phyloP scores from a whole-genome alignment of 2,797 vertebrate genomes.

The Myotis myotis region DNA sequence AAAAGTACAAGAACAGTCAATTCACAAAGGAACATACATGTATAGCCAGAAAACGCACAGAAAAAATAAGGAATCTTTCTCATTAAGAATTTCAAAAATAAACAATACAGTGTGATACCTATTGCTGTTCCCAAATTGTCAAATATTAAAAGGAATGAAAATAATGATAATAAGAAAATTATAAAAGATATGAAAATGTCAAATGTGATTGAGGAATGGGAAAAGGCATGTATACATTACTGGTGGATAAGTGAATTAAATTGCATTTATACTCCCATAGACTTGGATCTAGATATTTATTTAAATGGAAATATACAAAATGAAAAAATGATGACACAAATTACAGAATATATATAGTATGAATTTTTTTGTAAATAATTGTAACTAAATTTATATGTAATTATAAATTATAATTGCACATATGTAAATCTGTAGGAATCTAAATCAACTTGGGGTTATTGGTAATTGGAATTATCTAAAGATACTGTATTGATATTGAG shows the following conservation, averaged over 20 bases:
- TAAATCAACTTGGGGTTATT: neutral
- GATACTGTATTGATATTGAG: neutral
- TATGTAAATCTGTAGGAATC: constrained; percentile 18
- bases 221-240: neutral
- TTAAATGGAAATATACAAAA: constrained; percentile 3
- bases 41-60: neutral
- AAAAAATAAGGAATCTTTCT: neutral
- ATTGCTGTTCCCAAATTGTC: neutral
- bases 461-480: neutral
- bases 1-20: neutral
- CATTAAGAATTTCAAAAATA: constrained; percentile 10
- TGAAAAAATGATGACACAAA: neutral
- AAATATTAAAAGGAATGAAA: neutral
- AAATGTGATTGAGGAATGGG: neutral
- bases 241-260: neutral
- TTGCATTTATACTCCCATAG: neutral
- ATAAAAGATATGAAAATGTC: neutral
- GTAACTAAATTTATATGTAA: neutral
- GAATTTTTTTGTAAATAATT: neutral
- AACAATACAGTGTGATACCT: neutral
- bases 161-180: neutral
- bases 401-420: neutral
- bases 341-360: neutral
- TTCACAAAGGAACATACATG: neutral
- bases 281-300: neutral